Evolutionary conservation across 2,113 vertebrate genomes (phyloP), one percentile per base, ranked within the genome.

Genomic region (Pygoscelis antarcticus): DNA sequence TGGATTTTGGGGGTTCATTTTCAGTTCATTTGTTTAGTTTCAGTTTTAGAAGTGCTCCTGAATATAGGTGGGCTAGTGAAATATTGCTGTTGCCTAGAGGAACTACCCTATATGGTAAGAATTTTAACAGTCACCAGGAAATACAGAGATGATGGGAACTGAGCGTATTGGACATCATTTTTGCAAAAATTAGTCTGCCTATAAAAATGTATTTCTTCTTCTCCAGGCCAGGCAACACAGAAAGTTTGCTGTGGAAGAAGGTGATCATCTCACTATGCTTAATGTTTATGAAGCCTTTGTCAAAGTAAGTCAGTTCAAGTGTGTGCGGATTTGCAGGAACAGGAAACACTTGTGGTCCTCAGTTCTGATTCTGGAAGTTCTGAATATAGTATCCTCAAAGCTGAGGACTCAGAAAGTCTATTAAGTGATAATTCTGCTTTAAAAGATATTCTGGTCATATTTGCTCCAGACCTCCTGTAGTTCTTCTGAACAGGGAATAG

Each of bases 191-290:
- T 52, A 42, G 0, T 71, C 40, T 66, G 13, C 58, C 8, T 76
- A 2, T 87, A 18, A 91, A 95, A 46, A 46, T 9, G 0, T 16
- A 5, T 82, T 83, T 93, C 27, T 83, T 58, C 54, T 83, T 93
- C 90, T 96, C 57, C 96, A 99, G 99, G 99, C 98, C 21, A 98
- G 99, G 77, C 98, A 99, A 87, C 99, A 99, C 97, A 98, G 99
- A 64, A 99, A 99, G 96, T 99, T 99, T 98, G 99, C 99, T 34
- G 99, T 99, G 80, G 99, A 99, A 21, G 99, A 99, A 90, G 99
- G 99, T 38, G 99, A 99, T 90, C 99, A 99, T 87, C 99, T 99
- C 87, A 99, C 99, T 57, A 99, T 99, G 99, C 98, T 99, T 93
- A 99, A 99, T 34, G 98, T 99, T 61, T 99, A 99, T 55, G 99